Percentiles rank a stretch among this genome's conserved stretches.
These are phyloP conservation scores for Xerus inauris DNA, from an alignment of 2,113 vertebrate genomes.

Conservation along the genomic window DNA sequence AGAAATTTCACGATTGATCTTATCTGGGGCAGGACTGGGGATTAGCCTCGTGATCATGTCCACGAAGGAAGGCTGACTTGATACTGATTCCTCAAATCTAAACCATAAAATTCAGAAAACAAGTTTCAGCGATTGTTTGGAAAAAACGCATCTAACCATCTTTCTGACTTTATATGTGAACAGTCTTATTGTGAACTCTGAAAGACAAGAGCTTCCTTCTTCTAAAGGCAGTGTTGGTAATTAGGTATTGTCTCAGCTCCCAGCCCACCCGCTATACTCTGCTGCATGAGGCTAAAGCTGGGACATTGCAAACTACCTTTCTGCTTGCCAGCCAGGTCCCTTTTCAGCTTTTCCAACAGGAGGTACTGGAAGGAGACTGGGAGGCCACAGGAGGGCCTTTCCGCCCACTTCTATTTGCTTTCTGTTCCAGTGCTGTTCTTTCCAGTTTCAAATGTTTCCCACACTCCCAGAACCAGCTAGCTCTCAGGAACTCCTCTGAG, in stretches of 20 bases:
- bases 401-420: neutral
- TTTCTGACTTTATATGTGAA: constrained; percentile 30
- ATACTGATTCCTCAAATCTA: constrained; percentile 21
- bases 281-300: neutral
- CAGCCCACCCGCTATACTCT: neutral
- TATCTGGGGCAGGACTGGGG: neutral
- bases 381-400: neutral
- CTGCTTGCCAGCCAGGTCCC: neutral
- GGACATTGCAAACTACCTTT: neutral
- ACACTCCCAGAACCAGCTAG: neutral
- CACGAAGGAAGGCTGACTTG: neutral
- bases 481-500: neutral
- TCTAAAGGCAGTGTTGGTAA: neutral
- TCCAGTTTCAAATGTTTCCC: neutral
- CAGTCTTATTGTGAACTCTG: neutral
- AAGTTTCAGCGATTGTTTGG: neutral
- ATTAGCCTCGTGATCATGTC: neutral
- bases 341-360: neutral
- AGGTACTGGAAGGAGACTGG: neutral
- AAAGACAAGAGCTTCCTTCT: neutral
- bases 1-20: neutral
- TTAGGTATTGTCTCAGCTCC: neutral
- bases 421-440: neutral
- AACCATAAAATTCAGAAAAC: constrained; percentile 41
- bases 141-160: neutral